Conservation (phyloP, 2,797 vertebrate species). For the Pangasius mekongensis region DNA sequence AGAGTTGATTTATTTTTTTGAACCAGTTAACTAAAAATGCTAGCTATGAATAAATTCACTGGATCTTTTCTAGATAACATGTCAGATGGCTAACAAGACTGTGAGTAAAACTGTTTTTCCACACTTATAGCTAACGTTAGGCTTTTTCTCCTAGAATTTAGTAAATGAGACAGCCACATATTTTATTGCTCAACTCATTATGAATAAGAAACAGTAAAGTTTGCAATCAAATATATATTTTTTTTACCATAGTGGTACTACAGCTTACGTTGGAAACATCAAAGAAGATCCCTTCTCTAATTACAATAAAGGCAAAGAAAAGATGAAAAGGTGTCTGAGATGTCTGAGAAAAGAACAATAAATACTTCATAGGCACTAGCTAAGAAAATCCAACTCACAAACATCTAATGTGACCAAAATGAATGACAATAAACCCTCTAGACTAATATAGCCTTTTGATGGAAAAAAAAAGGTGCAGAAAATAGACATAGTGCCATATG, state of each 20-base stretch:
- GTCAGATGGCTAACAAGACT: neutral
- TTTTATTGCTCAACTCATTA: neutral
- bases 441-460: neutral
- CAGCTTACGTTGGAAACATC: neutral
- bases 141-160: neutral
- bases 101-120: neutral
- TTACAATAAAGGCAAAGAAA: neutral
- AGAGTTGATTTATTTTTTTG: neutral
- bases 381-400: neutral
- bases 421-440: neutral
- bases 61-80: neutral
- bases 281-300: neutral
- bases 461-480: slow-evolving; percentile 24
- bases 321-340: neutral
- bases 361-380: neutral
- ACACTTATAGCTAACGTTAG: neutral
- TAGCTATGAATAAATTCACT: neutral
- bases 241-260: neutral
- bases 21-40: neutral
- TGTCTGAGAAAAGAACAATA: neutral
- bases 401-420: neutral
- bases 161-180: neutral
- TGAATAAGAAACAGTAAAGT: neutral
- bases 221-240: neutral
- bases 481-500: slow-evolving; percentile 48